Percentiles rank a stretch among this genome's conserved stretches.
Evolutionary conservation across 2,888 invertebrate genomes (phyloP).

Genomic region (Apomyelois bistriatella): DNA sequence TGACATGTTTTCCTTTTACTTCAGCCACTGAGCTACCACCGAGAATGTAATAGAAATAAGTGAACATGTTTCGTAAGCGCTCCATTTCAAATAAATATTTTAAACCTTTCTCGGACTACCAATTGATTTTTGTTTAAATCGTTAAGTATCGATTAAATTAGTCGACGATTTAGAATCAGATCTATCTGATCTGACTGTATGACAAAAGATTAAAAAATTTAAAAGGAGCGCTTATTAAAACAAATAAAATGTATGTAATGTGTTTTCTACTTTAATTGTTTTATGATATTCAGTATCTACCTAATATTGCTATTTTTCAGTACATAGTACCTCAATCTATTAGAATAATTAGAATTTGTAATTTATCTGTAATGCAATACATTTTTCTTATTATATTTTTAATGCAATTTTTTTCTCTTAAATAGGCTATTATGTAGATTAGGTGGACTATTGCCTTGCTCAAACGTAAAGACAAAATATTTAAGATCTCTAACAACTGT

Average conservation of each 20-base stretch:
- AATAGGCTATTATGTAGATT: conserved; percentile 31
- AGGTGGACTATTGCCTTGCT: conserved; percentile 50
- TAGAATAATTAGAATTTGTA: conserved; percentile 5
- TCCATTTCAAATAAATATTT: background rate
- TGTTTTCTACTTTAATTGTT: background rate
- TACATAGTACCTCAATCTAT: conserved; percentile 3
- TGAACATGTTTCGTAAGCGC: background rate
- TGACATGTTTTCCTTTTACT: background rate
- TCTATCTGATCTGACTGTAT: too few relatives aligned
- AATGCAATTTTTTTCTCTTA: conserved; percentile 26
- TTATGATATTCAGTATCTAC: background rate
- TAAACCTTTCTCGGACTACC: background rate
- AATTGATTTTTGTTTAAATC: background rate
- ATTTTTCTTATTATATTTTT: conserved; percentile 20
- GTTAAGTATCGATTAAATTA: background rate
- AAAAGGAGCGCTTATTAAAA: background rate
- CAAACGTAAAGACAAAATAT: conserved; percentile 54
- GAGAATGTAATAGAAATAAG: conserved; percentile 18
- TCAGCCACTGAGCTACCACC: conserved; percentile 26
- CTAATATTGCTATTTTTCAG: background rate
- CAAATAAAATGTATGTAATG: background rate
- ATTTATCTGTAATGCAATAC: conserved; percentile 29
- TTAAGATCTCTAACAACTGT: conserved; percentile 22
- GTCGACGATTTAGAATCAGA: too few relatives aligned
- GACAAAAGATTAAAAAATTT: too few relatives aligned